phyloP scores from a whole-genome alignment of 2,113 vertebrate species.

The Plestiodon gilberti region DNA sequence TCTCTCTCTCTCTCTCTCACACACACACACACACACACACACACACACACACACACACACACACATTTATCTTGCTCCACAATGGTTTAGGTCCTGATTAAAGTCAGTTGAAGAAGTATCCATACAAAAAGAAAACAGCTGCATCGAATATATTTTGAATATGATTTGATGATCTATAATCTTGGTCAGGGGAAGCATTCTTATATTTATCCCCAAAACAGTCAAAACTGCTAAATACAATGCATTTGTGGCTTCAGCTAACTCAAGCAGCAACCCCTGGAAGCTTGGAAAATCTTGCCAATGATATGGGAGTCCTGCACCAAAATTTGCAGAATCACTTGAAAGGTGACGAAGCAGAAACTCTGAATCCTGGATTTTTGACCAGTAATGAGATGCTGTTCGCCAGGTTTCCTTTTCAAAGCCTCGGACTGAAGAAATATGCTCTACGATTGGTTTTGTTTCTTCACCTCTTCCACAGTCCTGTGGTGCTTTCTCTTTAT shows the following conservation, averaged over 20 bases:
- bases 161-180: no score
- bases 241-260: no score
- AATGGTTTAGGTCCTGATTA: no score
- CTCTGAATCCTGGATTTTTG: constrained; percentile 38
- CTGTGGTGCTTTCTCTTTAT: constrained; percentile 24
- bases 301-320: background rate
- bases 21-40: no score
- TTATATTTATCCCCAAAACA: no score
- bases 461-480: constrained; percentile 36
- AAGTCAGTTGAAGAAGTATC: no score
- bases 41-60: background rate
- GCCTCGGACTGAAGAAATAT: background rate
- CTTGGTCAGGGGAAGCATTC: no score
- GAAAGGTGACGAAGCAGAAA: constrained; percentile 8
- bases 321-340: background rate
- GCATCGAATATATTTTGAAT: no score
- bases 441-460: constrained; percentile 23
- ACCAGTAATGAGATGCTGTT: background rate
- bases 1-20: no score
- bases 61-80: background rate
- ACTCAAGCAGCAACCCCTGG: background rate
- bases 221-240: no score
- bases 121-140: no score
- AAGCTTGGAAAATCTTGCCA: background rate
- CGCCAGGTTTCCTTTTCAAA: constrained; percentile 28